phyloP scores from a whole-genome alignment of 2,113 vertebrate species.

The Solenodon paradoxus region DNA sequence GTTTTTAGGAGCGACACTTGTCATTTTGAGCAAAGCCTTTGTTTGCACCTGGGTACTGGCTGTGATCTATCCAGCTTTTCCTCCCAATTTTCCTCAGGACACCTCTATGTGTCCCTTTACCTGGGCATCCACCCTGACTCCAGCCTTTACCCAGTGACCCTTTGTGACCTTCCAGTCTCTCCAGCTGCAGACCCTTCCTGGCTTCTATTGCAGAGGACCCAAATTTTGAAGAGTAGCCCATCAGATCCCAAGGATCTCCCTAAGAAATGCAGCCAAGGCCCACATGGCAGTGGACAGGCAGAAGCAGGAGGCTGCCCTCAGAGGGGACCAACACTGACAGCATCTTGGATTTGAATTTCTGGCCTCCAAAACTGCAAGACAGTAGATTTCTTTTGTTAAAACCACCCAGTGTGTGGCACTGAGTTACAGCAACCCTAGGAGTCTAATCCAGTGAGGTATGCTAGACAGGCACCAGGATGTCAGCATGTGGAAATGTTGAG shows the following conservation, averaged over 20 bases:
- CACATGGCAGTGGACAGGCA: fast-evolving
- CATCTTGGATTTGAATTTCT: too few relatives aligned
- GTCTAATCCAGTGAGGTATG: neutral
- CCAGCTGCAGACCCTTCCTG: fast-evolving
- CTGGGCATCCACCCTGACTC: too few relatives aligned
- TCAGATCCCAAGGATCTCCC: neutral
- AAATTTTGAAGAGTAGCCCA: neutral
- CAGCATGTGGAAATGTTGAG: neutral
- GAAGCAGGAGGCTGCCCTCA: neutral
- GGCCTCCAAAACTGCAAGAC: too few relatives aligned
- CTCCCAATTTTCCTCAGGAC: neutral
- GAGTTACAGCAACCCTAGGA: neutral
- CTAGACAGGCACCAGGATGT: too few relatives aligned
- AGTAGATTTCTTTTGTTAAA: neutral
- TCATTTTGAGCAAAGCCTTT: too few relatives aligned
- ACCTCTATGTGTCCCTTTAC: neutral
- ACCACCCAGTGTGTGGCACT: too few relatives aligned
- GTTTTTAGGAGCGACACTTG: neutral
- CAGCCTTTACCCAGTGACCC: neutral
- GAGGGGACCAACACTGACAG: neutral
- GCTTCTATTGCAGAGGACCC: neutral
- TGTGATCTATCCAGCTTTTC: fast-evolving
- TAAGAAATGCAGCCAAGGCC: neutral
- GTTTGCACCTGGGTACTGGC: too few relatives aligned
- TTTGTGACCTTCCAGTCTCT: neutral